Conservation (phyloP, 1,140 invertebrate genomes). For the Rhopalosiphum maidis region DNA sequence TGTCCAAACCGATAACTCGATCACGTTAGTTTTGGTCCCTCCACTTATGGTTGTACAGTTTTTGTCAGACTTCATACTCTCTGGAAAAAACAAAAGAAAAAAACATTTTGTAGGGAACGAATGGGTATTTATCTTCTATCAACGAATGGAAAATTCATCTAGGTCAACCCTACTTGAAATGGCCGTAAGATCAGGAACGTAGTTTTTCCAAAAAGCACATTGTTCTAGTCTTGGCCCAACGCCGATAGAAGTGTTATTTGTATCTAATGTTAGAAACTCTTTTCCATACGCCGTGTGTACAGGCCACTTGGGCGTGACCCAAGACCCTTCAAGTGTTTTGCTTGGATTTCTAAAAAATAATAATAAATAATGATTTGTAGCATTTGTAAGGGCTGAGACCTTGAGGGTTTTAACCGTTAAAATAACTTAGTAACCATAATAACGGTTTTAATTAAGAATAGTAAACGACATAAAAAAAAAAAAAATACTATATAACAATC, state of each 20-base stretch:
- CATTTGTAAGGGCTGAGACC: neutral
- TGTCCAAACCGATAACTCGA: constrained; percentile 33
- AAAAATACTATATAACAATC: neutral
- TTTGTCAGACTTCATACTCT: constrained; percentile 55
- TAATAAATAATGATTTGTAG: constrained; percentile 6
- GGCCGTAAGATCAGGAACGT: constrained; percentile 85
- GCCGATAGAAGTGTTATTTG: constrained; percentile 81
- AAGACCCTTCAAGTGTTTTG: constrained; percentile 70
- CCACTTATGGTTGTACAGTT: constrained; percentile 46
- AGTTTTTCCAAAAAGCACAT: constrained; percentile 96
- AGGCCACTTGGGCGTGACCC: constrained; percentile 79
- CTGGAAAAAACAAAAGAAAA: constrained; percentile 2
- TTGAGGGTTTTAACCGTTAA: neutral
- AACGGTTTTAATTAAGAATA: neutral
- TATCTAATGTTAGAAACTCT: constrained; percentile 84
- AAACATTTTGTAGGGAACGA: neutral
- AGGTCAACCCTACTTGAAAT: constrained; percentile 70
- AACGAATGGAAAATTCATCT: neutral
- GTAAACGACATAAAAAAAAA: neutral
- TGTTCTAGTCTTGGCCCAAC: constrained; percentile 85
- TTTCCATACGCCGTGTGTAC: constrained; percentile 80
- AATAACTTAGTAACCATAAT: neutral
- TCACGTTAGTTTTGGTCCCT: constrained; percentile 43
- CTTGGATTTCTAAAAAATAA: constrained; percentile 70
- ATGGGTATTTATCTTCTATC: neutral